phyloP scores from a whole-genome alignment of 2,113 vertebrate species.

The Hirundichthys speculiger region DNA sequence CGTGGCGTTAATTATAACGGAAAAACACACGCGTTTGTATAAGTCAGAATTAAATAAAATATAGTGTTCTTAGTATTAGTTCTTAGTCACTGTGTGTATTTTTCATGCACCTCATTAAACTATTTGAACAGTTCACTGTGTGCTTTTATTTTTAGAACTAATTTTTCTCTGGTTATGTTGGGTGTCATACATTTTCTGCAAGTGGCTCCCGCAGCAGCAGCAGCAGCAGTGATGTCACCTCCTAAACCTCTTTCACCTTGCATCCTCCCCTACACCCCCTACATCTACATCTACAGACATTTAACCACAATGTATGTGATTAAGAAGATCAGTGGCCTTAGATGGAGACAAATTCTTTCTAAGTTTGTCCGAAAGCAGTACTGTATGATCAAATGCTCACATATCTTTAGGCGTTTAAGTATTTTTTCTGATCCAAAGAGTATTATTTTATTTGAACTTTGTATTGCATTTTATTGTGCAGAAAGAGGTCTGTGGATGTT shows the following conservation, averaged over 20 bases:
- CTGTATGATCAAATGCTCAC: no score
- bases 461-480: no score
- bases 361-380: no score
- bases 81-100: neutral
- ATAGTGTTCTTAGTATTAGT: accelerated
- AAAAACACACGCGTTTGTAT: neutral
- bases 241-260: neutral
- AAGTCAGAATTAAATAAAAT: neutral
- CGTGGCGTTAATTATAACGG: accelerated
- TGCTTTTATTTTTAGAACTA: constrained; percentile 45
- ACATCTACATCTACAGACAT: neutral
- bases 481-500: no score
- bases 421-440: no score
- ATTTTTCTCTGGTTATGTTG: neutral
- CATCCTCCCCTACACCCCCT: constrained; percentile 2
- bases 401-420: no score
- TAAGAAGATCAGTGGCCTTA: neutral
- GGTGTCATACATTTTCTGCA: neutral
- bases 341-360: no score
- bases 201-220: constrained; percentile 39
- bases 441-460: no score
- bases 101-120: neutral
- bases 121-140: accelerated
- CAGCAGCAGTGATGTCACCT: constrained; percentile 62
- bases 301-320: neutral